Evolutionary conservation across 2,888 invertebrate genomes (phyloP).

Genomic region (Rhagonycha fulva): DNA sequence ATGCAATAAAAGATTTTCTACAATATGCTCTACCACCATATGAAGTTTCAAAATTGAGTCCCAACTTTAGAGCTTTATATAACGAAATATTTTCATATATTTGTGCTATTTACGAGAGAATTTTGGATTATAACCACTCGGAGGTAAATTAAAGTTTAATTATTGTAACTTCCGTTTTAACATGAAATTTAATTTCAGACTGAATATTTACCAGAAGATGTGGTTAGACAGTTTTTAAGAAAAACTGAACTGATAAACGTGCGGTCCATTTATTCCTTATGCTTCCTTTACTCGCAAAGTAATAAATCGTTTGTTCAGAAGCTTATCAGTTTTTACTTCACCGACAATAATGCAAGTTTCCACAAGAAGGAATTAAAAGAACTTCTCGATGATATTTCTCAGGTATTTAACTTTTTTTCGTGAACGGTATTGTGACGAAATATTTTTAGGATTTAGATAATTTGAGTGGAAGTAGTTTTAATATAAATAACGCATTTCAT

Average conservation of each 20-base stretch:
- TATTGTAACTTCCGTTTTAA: background rate
- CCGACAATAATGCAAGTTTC: slow-evolving; percentile 38
- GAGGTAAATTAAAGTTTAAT: slow-evolving; percentile 57
- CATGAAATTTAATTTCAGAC: slow-evolving; percentile 39
- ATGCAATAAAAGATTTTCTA: slow-evolving; percentile 47
- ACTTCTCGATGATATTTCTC: slow-evolving; percentile 42
- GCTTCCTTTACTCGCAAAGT: slow-evolving; percentile 43
- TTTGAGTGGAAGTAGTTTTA: slow-evolving; percentile 33
- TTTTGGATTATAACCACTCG: slow-evolving; percentile 79
- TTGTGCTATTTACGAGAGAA: slow-evolving; percentile 73
- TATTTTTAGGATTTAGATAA: slow-evolving; percentile 25
- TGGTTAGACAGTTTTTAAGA: slow-evolving; percentile 43
- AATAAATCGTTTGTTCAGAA: slow-evolving; percentile 44
- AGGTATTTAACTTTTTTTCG: slow-evolving; percentile 38
- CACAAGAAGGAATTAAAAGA: slow-evolving; percentile 46
- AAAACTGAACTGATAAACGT: slow-evolving; percentile 46
- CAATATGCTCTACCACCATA: slow-evolving; percentile 51
- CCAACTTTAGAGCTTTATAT: slow-evolving; percentile 58
- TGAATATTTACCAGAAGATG: slow-evolving; percentile 47
- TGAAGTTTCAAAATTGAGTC: slow-evolving; percentile 48
- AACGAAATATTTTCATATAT: slow-evolving; percentile 66
- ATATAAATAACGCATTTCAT: slow-evolving; percentile 43
- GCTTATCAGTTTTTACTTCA: slow-evolving; percentile 44
- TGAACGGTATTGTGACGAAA: background rate
- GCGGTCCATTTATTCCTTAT: slow-evolving; percentile 44